Percentiles rank a stretch among this genome's conserved stretches.
phyloP scores from a whole-genome alignment of 2,888 invertebrate genomes.

The Apotomis betuletana region DNA sequence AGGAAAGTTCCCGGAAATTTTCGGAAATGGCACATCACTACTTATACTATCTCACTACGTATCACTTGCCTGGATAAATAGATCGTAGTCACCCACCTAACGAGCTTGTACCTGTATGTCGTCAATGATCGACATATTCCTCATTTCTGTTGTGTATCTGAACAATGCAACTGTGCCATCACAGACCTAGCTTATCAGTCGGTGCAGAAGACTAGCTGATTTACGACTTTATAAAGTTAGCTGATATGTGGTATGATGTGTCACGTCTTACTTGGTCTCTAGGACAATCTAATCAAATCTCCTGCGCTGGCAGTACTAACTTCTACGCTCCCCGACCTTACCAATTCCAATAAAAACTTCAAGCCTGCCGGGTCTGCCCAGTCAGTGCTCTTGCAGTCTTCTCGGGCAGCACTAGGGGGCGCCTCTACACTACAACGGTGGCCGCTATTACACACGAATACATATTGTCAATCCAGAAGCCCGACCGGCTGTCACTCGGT shows the following conservation, averaged over 20 bases:
- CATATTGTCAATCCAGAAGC: constrained; percentile 73
- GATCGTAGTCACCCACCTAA: no score
- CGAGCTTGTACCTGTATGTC: no score
- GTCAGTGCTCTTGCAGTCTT: constrained; percentile 6
- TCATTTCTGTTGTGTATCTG: not conserved
- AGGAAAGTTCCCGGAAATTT: no score
- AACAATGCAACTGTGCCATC: not conserved
- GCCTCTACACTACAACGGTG: constrained; percentile 46
- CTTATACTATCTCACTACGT: no score
- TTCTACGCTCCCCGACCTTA: not conserved
- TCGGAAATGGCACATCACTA: no score
- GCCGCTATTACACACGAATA: constrained; percentile 47
- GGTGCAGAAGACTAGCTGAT: constrained; percentile 40
- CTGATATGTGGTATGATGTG: constrained; percentile 83
- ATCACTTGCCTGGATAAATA: no score
- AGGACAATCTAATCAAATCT: constrained; percentile 48
- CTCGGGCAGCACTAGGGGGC: constrained; percentile 8
- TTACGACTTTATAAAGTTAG: constrained; percentile 59
- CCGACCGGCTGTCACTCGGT: constrained; percentile 57
- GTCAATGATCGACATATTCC: no score
- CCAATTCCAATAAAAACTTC: constrained; percentile 8
- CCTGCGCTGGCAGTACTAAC: constrained; percentile 7
- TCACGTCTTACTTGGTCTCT: constrained; percentile 76
- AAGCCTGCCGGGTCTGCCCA: not conserved
- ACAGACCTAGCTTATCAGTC: constrained; percentile 26